Base-by-base conservation (phyloP, 2,888 invertebrate species). In the Meloe dianella region DNA sequence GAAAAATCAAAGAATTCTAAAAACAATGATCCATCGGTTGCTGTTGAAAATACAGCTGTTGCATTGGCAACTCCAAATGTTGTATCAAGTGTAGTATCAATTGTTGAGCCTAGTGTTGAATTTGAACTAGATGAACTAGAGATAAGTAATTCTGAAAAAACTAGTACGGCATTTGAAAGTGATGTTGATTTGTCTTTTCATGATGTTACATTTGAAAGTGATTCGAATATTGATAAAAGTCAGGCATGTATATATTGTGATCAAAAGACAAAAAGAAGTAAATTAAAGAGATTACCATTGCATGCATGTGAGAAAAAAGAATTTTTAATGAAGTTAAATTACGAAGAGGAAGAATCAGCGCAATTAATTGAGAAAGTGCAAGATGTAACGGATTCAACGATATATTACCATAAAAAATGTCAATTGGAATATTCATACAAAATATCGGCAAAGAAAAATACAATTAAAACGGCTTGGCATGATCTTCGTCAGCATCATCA, bases 401-500 rank as follows among this genome's bases (percentile, higher is more conserved):
- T 73, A 61, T 67, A 65, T 60, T 72, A 74, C 67, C 72, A 71
- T 61, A 72, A 54, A 7, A 64, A 66, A 38, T 74, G 71, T 69
- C 61, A 67, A 68, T 47, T 71, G n/a, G 22, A 71, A 22, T 75
- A 66, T 63, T 68, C 62, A 61, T 67, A 74, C 65, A 70, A 69
- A 63, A 59, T 63, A 59, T 69, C 69, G 12, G 67, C 65, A 20
- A 68, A 65, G 47, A 72, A 71, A 62, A 70, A 67, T 61, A 61
- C 64, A 65, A 47, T 27, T 65, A 67, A 74, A 76, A 74, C 61
- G 64, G 29, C 60, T 63, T 74, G 73, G 73, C 75, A 76, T 76
- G 65, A 67, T 68, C 68, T 68, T 72, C 74, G 74, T 63, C 63
- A 74, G 35, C 67, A 71, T 41, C 75, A 77, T 67, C 71, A 71